Conservation (phyloP, 2,113 vertebrate genomes). For the Cephalopholis sonnerati region DNA sequence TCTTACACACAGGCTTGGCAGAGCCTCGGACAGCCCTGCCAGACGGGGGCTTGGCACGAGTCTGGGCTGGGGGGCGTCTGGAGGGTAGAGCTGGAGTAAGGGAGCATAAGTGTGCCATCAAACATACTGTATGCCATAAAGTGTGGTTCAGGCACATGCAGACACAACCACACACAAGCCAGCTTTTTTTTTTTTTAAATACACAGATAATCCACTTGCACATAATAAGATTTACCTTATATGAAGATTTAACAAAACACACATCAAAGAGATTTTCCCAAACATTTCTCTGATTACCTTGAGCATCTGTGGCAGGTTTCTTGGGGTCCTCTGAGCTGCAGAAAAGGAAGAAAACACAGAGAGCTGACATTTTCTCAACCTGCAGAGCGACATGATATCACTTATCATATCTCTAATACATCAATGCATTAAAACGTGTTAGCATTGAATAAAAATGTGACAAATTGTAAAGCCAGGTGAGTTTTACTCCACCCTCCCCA, state of each 20-base stretch:
- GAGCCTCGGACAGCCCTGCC: conserved; percentile 82
- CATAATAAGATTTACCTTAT: background rate
- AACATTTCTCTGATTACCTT: conserved; percentile 62
- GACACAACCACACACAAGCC: background rate
- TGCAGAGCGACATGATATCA: background rate
- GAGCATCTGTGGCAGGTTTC: conserved; percentile 67
- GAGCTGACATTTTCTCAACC: background rate
- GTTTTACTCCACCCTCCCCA: conserved; percentile 69
- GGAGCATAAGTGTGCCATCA: conserved; percentile 26
- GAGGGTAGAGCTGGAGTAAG: conserved; percentile 64
- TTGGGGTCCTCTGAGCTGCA: conserved; percentile 74
- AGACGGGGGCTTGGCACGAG: conserved; percentile 84
- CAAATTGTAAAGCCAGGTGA: conserved; percentile 52
- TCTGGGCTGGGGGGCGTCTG: conserved; percentile 79
- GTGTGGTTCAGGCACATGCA: background rate
- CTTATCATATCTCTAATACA: background rate
- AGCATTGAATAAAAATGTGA: background rate
- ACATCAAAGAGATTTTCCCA: background rate
- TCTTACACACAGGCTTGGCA: conserved; percentile 91
- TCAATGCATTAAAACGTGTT: background rate
- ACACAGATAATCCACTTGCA: background rate
- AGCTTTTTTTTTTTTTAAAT: background rate
- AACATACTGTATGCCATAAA: conserved; percentile 1
- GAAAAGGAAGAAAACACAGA: conserved; percentile 11
- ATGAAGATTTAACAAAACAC: background rate